Conservation (phyloP, 1,140 invertebrate genomes). For the Rhyzopertha dominica region DNA sequence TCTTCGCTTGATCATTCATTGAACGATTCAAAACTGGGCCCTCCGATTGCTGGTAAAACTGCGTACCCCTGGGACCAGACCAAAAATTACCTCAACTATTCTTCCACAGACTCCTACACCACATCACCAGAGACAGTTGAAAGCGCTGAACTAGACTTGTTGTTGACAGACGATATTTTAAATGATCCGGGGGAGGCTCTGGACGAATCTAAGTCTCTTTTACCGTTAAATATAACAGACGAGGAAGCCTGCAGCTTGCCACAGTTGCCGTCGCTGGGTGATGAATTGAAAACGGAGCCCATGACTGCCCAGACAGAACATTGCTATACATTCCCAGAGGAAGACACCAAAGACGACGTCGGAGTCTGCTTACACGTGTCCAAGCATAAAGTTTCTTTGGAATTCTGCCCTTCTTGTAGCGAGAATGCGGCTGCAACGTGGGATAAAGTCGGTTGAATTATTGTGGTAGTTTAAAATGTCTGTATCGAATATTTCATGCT, state of each 20-base stretch:
- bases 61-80: slow-evolving; percentile 31
- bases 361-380: slow-evolving; percentile 54
- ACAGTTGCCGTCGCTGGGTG: no score
- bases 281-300: no score
- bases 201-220: no score
- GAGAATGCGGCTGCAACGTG: slow-evolving; percentile 36
- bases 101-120: not conserved
- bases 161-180: no score
- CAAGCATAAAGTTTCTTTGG: slow-evolving; percentile 50
- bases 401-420: slow-evolving; percentile 50
- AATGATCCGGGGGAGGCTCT: no score
- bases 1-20: slow-evolving; percentile 29
- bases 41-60: slow-evolving; percentile 7
- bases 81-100: not conserved
- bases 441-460: slow-evolving; percentile 8
- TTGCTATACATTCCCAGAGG: no score
- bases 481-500: slow-evolving; percentile 12
- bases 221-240: no score
- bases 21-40: slow-evolving; percentile 8
- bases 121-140: not conserved
- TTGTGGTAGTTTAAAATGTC: slow-evolving; percentile 18
- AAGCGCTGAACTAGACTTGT: slow-evolving; percentile 3
- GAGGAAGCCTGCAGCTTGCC: no score
- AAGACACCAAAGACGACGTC: slow-evolving; percentile 25
- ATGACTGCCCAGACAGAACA: no score